A percentile compares a stretch with the other conserved stretches of the same genome.
phyloP scores from a whole-genome alignment of 2,888 invertebrate species.

The Heteropelma amictum region DNA sequence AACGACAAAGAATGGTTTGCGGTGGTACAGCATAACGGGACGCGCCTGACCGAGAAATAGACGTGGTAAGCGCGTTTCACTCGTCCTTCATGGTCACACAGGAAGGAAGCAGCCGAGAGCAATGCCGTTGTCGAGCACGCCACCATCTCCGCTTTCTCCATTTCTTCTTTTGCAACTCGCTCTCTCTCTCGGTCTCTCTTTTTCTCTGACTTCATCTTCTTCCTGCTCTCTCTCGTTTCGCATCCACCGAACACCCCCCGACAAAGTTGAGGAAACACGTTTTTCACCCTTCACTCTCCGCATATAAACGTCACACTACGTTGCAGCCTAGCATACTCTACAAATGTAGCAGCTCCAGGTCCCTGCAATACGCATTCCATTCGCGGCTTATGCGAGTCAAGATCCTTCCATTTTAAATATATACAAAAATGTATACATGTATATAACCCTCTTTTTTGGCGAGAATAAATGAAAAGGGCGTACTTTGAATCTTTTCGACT shows the following conservation, averaged over 20 bases:
- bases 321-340: background rate
- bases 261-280: conserved; percentile 39
- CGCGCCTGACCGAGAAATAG: conserved; percentile 24
- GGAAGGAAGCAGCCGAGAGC: conserved; percentile 46
- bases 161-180: conserved; percentile 3
- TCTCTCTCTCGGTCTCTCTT: background rate
- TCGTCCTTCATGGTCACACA: conserved; percentile 21
- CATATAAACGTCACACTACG: conserved; percentile 2
- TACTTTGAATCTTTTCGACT: background rate
- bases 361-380: background rate
- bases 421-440: background rate
- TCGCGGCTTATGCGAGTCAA: background rate
- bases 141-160: conserved; percentile 34
- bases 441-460: too few relatives aligned
- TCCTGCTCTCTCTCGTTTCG: background rate
- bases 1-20: conserved; percentile 40
- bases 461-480: background rate
- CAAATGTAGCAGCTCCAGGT: conserved; percentile 6
- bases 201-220: background rate
- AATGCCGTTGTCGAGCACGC: conserved; percentile 51
- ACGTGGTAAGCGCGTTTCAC: conserved; percentile 7
- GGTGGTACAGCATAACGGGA: conserved; percentile 27
- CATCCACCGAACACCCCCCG: conserved; percentile 13
- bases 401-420: background rate
- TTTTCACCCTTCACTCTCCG: conserved; percentile 6